These are phyloP conservation scores for Andrena dorsata DNA, from an alignment of 2,888 invertebrate species.

Conservation along the genomic window DNA sequence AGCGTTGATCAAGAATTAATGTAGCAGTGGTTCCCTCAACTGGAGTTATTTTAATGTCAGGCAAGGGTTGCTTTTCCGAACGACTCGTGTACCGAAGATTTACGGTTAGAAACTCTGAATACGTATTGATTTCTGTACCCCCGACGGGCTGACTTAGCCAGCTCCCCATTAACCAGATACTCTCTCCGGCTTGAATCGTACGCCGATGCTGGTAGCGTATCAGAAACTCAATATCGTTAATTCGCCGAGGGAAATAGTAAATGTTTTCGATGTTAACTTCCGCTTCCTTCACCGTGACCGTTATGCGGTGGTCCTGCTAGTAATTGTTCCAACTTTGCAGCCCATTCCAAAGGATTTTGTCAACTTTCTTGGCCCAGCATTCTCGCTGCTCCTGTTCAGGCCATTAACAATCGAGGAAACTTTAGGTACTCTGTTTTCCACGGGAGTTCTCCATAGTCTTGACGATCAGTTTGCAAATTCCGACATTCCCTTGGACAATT, in stretches of 20 bases:
- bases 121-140: conserved; percentile 68
- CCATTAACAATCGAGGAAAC: neutral
- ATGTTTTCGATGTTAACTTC: conserved; percentile 9
- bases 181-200: conserved; percentile 8
- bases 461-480: neutral
- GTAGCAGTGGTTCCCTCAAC: neutral
- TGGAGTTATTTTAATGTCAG: neutral
- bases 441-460: neutral
- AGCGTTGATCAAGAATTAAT: conserved; percentile 1
- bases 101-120: conserved; percentile 61
- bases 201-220: conserved; percentile 14
- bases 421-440: neutral
- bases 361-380: no score
- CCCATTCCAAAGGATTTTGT: no score
- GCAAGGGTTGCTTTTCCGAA: neutral
- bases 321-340: no score
- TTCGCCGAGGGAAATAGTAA: conserved; percentile 16
- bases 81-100: conserved; percentile 2
- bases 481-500: neutral
- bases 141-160: conserved; percentile 24
- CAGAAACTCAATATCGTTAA: conserved; percentile 18
- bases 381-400: neutral
- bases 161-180: conserved; percentile 40
- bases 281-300: no score
- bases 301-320: no score